phyloP scores from a whole-genome alignment of 2,888 invertebrate genomes.

The Megastigmus dorsalis region DNA sequence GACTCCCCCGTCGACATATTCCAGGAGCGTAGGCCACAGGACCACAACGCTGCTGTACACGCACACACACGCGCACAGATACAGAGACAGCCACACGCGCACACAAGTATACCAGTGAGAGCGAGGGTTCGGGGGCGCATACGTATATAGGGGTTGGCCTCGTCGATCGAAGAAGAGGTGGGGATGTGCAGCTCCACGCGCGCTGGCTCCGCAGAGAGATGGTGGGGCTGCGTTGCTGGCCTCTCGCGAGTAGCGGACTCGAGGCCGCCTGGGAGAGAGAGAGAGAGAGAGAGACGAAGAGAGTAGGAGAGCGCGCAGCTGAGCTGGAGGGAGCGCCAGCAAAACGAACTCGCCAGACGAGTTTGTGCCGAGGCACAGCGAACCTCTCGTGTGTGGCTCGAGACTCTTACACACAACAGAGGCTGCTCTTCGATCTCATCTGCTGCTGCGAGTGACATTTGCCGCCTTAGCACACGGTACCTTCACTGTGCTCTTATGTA shows the following conservation, averaged over 20 bases:
- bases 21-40: constrained; percentile 58
- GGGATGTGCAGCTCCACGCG: constrained; percentile 57
- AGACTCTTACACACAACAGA: too few species aligned
- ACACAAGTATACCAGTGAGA: not conserved
- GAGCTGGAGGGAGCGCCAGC: constrained; percentile 62
- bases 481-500: too few species aligned
- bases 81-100: too few species aligned
- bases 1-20: constrained; percentile 64
- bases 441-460: too few species aligned
- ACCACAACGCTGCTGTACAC: constrained; percentile 53
- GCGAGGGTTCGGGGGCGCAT: constrained; percentile 57
- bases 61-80: not conserved
- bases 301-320: not conserved
- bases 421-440: too few species aligned
- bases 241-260: constrained; percentile 11
- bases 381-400: too few species aligned
- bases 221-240: constrained; percentile 46
- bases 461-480: too few species aligned
- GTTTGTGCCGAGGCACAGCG: constrained; percentile 69
- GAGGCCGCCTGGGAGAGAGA: not conserved
- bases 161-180: constrained; percentile 63
- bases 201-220: constrained; percentile 37
- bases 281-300: constrained; percentile 6
- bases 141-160: constrained; percentile 72
- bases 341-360: constrained; percentile 69